phyloP scores from a whole-genome alignment of 1,140 invertebrate genomes.

The Drosophila nigrodunni region DNA sequence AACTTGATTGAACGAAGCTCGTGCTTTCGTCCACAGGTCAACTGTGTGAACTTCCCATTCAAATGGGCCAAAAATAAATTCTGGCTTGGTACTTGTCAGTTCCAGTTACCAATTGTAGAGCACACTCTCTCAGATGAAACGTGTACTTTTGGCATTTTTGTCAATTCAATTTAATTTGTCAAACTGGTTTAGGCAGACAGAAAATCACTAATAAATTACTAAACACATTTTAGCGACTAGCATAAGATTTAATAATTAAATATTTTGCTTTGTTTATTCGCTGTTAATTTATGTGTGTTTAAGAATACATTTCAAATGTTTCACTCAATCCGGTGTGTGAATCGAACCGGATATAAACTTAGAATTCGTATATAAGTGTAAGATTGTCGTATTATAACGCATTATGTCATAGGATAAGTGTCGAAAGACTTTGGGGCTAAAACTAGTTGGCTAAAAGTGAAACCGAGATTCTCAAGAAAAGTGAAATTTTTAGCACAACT shows the following conservation, averaged over 20 bases:
- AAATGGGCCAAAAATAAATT: conserved; percentile 1
- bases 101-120: conserved; percentile 39
- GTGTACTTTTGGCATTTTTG: conserved; percentile 27
- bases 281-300: conserved; percentile 42
- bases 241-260: conserved; percentile 76
- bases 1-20: conserved; percentile 20
- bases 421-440: background rate
- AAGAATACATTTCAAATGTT: conserved; percentile 49
- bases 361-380: conserved; percentile 5
- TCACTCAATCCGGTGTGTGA: conserved; percentile 11
- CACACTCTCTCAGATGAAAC: background rate
- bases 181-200: conserved; percentile 64
- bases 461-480: conserved; percentile 62
- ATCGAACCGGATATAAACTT: conserved; percentile 65
- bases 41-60: conserved; percentile 14
- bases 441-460: conserved; percentile 69
- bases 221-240: conserved; percentile 60
- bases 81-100: conserved; percentile 30
- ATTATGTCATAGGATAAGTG: conserved; percentile 64
- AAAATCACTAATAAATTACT: conserved; percentile 58
- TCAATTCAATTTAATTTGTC: conserved; percentile 41
- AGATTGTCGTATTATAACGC: conserved; percentile 8
- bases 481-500: conserved; percentile 62
- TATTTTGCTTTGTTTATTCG: conserved; percentile 22
- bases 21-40: conserved; percentile 27